Percentiles rank a stretch among this genome's conserved stretches.
phyloP scores from a whole-genome alignment of 2,797 vertebrate species.

The Kryptopterus vitreolus region DNA sequence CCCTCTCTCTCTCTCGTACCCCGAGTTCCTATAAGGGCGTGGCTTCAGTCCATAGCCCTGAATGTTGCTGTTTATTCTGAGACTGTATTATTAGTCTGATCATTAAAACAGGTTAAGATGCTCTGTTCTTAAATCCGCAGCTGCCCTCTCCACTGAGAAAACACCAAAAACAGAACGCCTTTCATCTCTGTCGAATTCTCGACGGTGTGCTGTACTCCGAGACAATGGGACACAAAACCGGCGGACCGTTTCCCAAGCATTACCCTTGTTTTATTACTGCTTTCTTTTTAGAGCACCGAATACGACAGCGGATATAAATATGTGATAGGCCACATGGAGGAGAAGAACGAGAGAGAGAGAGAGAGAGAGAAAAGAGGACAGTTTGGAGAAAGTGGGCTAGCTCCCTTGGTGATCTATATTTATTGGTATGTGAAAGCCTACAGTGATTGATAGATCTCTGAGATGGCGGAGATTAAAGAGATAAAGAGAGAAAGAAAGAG shows the following conservation, averaged over 20 bases:
- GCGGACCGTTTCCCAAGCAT: not conserved
- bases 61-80: conserved; percentile 41
- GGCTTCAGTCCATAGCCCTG: not conserved
- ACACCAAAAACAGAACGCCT: not conserved
- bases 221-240: not conserved
- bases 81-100: conserved; percentile 40
- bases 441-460: conserved; percentile 71
- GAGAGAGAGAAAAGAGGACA: conserved; percentile 36
- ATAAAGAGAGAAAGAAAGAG: conserved; percentile 43
- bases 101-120: conserved; percentile 48
- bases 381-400: conserved; percentile 79
- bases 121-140: not conserved
- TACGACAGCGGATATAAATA: conserved; percentile 66
- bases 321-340: conserved; percentile 66
- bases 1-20: conserved; percentile 9
- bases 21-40: not conserved
- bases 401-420: conserved; percentile 80
- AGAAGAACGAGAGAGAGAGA: conserved; percentile 48
- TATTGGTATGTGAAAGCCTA: conserved; percentile 74
- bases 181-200: conserved; percentile 5
- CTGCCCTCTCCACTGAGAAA: not conserved
- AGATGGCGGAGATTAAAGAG: conserved; percentile 58
- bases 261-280: not conserved
- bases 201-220: not conserved
- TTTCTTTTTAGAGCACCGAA: conserved; percentile 1